phyloP scores from a whole-genome alignment of 2,888 invertebrate species.

The Phyllotreta cruciferae region DNA sequence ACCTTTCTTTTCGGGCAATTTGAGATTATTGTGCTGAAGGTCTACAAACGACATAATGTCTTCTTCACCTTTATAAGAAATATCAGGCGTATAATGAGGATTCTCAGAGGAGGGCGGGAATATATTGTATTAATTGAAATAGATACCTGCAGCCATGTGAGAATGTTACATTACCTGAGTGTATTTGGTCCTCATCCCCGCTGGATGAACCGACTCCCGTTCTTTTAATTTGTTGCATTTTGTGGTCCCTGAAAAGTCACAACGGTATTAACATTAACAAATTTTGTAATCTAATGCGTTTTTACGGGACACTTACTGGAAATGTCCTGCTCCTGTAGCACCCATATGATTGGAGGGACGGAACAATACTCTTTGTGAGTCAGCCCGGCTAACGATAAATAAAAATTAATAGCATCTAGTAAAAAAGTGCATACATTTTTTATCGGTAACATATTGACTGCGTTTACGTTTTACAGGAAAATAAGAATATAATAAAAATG shows the following conservation, averaged over 20 bases:
- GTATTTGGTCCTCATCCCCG: conserved; percentile 79
- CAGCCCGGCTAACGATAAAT: conserved; percentile 68
- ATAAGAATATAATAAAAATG: too few species aligned
- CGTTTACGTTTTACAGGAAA: too few species aligned
- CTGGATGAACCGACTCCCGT: conserved; percentile 72
- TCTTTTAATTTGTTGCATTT: conserved; percentile 78
- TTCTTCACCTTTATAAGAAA: conserved; percentile 63
- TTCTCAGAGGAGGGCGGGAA: conserved; percentile 1
- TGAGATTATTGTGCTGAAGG: conserved; percentile 77
- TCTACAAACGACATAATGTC: conserved; percentile 84
- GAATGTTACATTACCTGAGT: conserved; percentile 68
- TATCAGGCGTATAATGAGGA: too few species aligned
- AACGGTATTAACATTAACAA: neutral
- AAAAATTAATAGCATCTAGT: conserved; percentile 24
- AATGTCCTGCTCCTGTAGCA: conserved; percentile 70
- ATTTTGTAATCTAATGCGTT: neutral
- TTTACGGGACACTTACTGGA: conserved; percentile 68
- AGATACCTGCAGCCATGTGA: too few species aligned
- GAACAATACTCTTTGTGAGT: conserved; percentile 77
- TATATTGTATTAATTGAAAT: too few species aligned
- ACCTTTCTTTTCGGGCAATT: conserved; percentile 89
- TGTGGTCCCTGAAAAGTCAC: conserved; percentile 74
- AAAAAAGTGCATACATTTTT: too few species aligned
- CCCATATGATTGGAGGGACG: conserved; percentile 77
- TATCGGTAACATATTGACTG: too few species aligned